Percentiles rank a stretch among this genome's conserved stretches.
Conservation (phyloP, 2,113 vertebrate species). For the Istiophorus platypterus region DNA sequence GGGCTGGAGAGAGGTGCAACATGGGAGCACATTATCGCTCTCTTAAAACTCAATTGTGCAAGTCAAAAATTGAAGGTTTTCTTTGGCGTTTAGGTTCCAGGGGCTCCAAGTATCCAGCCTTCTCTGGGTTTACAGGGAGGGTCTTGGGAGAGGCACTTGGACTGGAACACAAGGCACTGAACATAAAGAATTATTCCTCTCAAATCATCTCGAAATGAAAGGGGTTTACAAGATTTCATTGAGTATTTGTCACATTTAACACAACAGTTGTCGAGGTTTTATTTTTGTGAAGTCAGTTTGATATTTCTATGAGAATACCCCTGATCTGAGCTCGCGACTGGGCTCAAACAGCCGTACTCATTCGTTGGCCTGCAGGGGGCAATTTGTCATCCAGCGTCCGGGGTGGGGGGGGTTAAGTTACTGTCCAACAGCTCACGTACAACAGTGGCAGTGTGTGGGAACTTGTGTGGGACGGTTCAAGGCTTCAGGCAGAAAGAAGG, state of each 20-base stretch:
- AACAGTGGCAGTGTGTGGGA: constrained; percentile 48
- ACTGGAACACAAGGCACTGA: neutral
- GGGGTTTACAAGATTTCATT: neutral
- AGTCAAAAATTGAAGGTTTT: constrained; percentile 25
- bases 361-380: constrained; percentile 26
- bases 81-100: neutral
- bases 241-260: neutral
- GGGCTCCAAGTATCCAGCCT: neutral
- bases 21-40: constrained; percentile 16
- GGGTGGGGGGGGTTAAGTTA: constrained; percentile 42
- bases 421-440: constrained; percentile 35
- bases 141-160: neutral
- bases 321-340: neutral
- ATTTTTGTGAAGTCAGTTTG: neutral
- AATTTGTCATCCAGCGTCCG: constrained; percentile 62
- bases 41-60: constrained; percentile 42
- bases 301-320: no score
- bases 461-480: constrained; percentile 32
- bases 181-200: neutral
- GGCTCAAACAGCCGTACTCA: neutral
- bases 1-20: neutral
- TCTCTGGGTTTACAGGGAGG: neutral
- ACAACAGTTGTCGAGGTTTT: neutral
- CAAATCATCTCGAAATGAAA: neutral
- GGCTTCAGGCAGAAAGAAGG: constrained; percentile 24